A percentile compares a stretch with the other conserved stretches of the same genome.
Conservation (phyloP, 2,113 vertebrate genomes). For the Ailuropoda melanoleuca region DNA sequence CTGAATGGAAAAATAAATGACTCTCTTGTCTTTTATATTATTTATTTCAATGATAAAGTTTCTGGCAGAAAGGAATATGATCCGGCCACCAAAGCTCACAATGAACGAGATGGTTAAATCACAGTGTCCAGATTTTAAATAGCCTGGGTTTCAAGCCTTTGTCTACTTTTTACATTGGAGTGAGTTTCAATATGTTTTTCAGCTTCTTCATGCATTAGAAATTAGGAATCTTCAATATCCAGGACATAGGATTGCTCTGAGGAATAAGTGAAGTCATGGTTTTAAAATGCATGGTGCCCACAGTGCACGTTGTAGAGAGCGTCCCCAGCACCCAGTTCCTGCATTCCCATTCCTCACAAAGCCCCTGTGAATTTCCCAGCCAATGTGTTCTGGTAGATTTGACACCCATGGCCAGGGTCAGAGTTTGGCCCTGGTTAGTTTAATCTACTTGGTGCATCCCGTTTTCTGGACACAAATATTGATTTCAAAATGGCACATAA, state of each 20-base stretch:
- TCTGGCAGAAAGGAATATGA: not conserved
- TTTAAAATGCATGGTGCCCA: not conserved
- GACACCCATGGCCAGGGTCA: not conserved
- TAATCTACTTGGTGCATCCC: not conserved
- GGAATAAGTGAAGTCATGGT: not conserved
- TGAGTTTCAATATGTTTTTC: not conserved
- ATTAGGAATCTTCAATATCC: not conserved
- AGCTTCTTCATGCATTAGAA: not conserved
- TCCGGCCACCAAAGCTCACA: not conserved
- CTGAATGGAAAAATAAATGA: not conserved
- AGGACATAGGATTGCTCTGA: not conserved
- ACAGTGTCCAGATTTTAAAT: not conserved
- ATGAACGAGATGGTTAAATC: not conserved
- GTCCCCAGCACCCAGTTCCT: not conserved
- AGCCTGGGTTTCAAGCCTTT: not conserved
- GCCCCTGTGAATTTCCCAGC: fast-evolving
- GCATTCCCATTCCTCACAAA: not conserved
- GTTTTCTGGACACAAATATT: not conserved
- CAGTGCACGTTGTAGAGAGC: fast-evolving
- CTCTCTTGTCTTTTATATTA: not conserved
- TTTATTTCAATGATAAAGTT: not conserved
- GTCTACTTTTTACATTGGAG: not conserved
- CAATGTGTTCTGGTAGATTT: not conserved
- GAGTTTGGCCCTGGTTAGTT: not conserved
- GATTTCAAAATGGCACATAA: not conserved